These are phyloP conservation scores for Dicentrarchus labrax DNA, from an alignment of 2,113 vertebrate species.

Conservation along the genomic window DNA sequence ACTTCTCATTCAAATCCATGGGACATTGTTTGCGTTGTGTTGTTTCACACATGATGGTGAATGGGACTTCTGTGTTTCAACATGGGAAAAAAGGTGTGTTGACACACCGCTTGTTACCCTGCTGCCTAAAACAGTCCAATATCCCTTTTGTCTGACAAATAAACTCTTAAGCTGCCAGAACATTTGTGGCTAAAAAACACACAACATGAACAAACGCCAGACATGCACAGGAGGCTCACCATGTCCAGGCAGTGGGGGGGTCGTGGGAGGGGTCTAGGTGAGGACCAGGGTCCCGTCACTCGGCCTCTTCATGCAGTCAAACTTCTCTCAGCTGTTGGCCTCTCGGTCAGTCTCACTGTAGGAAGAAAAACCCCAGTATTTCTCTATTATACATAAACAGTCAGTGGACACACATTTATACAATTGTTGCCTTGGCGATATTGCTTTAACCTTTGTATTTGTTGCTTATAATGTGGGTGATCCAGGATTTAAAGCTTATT, in stretches of 20 bases:
- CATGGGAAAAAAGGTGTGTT: background rate
- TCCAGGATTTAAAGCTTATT: constrained; percentile 54
- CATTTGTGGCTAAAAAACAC: background rate
- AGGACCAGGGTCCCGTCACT: constrained; percentile 68
- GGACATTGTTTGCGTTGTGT: background rate
- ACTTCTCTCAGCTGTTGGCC: background rate
- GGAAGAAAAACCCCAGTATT: background rate
- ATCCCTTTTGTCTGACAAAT: background rate
- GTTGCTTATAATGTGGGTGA: constrained; percentile 32
- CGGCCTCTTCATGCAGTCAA: constrained; percentile 71
- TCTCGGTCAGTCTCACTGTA: constrained; percentile 30
- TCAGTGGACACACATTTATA: background rate
- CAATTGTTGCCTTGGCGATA: background rate
- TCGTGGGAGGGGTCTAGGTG: constrained; percentile 52
- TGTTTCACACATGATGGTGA: background rate
- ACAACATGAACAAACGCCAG: background rate
- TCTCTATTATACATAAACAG: background rate
- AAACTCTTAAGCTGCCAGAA: background rate
- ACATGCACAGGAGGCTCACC: constrained; percentile 56
- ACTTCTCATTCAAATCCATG: background rate
- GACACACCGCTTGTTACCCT: background rate
- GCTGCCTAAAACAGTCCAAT: background rate
- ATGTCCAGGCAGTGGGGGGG: constrained; percentile 57
- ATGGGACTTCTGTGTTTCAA: background rate
- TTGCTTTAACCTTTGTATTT: constrained; percentile 37